Evolutionary conservation across 2,888 invertebrate genomes (phyloP), one percentile per base, ranked within the genome.

Genomic region (Harpagoxenus sublaevis): DNA sequence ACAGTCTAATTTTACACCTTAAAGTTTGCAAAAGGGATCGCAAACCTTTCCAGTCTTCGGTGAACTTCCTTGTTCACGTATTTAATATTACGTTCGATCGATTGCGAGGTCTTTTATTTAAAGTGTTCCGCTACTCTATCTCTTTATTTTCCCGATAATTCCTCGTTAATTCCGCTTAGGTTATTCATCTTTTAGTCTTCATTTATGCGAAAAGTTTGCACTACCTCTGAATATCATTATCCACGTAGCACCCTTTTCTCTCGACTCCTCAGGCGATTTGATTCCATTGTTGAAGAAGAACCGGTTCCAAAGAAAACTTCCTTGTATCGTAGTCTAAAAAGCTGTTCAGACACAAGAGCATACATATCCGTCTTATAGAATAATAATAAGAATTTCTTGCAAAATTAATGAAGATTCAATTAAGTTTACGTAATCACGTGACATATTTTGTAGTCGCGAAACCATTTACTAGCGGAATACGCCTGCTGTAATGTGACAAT

Each of bases 181-280:
- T 86, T 88, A 89, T 88, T 89, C 86, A 86, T 87, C 84, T 85
- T 81, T 84, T 73, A 84, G 63, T 84, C 85, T 79, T 84, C 84
- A 88, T 89, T 89, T 88, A 89, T 86, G 84, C 84, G 81, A 81
- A 83, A 87, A 89, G 84, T 89, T 89, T 84, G 65, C 60, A 65
- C 71, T 74, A 73, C 82, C 82, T 65, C 66, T 86, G 87, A 87
- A 87, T 86, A 84, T 82, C 86, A 79, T 87, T 86, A 87, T 87
- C 78, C 62, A 63, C 84, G 48, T 53, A 70, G 70, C 73, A 73
- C 68, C 66, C 77, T 62, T 77, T 63, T 55, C 85, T 81, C 75
- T 35, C 66, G 57, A 74, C 31, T 84, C 78, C 71, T 55, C 66
- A 57, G 65, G 77, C 75, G 62, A 84, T 84, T 83, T 74, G 83